Percentiles rank a stretch among this genome's conserved stretches.
Conservation (phyloP, 2,113 vertebrate genomes). For the Platysteira castanea region DNA sequence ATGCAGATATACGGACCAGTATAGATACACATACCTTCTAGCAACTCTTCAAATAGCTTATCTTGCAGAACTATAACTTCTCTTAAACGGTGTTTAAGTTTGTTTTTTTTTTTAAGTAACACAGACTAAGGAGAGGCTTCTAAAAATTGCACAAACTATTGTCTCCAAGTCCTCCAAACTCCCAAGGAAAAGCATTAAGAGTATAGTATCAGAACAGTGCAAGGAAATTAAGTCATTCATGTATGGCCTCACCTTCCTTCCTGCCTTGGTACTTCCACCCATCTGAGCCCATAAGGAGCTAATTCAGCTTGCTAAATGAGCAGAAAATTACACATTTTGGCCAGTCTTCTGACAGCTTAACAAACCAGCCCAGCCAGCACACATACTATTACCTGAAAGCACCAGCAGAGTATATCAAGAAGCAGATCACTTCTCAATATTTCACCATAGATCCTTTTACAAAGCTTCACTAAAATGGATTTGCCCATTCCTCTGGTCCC, state of each 20-base stretch:
- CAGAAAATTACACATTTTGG: not conserved
- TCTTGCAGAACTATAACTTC: not conserved
- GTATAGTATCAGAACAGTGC: not conserved
- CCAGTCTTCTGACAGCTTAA: not conserved
- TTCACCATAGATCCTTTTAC: not conserved
- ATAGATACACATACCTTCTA: not conserved
- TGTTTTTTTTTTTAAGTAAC: not conserved
- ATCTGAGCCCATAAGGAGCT: not conserved
- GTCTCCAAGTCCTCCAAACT: not conserved
- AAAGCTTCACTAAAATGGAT: not conserved
- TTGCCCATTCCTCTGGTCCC: not conserved
- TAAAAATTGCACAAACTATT: not conserved
- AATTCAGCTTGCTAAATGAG: not conserved
- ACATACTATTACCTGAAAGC: not conserved
- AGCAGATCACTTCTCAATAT: not conserved
- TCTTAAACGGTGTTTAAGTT: not conserved
- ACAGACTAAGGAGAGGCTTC: not conserved
- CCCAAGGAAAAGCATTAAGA: not conserved
- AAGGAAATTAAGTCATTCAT: not conserved
- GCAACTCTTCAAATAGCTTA: not conserved
- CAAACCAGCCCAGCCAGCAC: not conserved
- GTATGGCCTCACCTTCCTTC: not conserved
- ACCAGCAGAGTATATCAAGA: not conserved
- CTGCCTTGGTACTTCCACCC: not conserved
- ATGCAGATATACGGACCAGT: fast-evolving